These are phyloP conservation scores for Penaeus japonicus DNA, from an alignment of 1,140 invertebrate genomes.

Conservation along the genomic window DNA sequence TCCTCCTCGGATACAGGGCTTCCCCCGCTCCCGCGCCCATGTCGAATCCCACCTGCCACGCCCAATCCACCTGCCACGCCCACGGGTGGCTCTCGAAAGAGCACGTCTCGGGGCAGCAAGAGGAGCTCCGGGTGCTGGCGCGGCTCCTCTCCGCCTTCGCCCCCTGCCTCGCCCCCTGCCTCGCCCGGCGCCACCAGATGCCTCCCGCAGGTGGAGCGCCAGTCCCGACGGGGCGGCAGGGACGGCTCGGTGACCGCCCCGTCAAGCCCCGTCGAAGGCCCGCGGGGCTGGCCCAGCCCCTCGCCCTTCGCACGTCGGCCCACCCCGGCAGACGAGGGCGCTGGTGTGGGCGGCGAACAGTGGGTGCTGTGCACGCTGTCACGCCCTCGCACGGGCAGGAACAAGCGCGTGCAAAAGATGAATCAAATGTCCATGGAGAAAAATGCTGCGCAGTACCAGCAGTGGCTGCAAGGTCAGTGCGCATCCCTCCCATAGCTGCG, in stretches of 20 bases:
- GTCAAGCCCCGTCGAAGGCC: neutral
- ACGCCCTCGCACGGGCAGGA: neutral
- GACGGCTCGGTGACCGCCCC: neutral
- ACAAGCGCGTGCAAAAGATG: neutral
- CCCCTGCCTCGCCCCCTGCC: neutral
- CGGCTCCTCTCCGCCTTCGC: neutral
- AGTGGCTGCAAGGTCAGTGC: constrained; percentile 34
- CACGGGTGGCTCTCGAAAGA: neutral
- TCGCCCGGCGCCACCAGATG: neutral
- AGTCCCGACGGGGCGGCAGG: neutral
- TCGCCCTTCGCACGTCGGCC: no score
- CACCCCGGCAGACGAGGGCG: neutral
- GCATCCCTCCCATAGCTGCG: no score
- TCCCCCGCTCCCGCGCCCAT: neutral
- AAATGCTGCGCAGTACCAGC: constrained; percentile 30
- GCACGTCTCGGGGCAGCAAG: neutral
- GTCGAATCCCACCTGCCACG: neutral
- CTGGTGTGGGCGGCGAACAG: neutral
- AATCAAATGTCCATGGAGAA: constrained; percentile 23
- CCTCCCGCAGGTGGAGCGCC: neutral
- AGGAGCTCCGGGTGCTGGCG: neutral
- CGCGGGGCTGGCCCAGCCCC: neutral
- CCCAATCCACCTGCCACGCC: constrained; percentile 13
- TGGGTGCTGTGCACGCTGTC: constrained; percentile 25
- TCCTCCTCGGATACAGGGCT: neutral